Evolutionary conservation across 1,140 invertebrate species (phyloP).

Genomic region (Drosophila melanica): DNA sequence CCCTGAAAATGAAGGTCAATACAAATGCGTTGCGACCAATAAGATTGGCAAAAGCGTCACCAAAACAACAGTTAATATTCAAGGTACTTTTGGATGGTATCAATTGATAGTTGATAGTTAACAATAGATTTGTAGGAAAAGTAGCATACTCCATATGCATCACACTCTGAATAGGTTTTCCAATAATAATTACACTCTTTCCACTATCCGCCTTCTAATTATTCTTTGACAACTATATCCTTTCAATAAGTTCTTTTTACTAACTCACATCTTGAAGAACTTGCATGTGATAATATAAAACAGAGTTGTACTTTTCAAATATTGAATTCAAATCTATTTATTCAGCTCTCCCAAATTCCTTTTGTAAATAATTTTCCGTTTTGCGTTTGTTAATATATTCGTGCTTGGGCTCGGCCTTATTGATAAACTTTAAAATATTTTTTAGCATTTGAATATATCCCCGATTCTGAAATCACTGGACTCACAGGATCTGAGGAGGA

Average conservation of each 20-base stretch:
- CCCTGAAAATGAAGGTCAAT: conserved; percentile 95
- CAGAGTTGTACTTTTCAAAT: conserved; percentile 16
- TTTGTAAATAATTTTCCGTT: conserved; percentile 67
- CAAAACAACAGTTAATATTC: conserved; percentile 91
- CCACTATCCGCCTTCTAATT: conserved; percentile 24
- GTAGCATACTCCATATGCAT: conserved; percentile 60
- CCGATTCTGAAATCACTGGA: conserved; percentile 92
- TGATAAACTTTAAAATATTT: conserved; percentile 67
- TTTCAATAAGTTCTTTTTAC: conserved; percentile 41
- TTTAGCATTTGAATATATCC: conserved; percentile 96
- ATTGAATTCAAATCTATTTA: conserved; percentile 22
- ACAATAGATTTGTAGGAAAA: conserved; percentile 28
- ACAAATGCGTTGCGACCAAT: conserved; percentile 93
- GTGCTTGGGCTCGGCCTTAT: conserved; percentile 30
- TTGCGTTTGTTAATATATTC: conserved; percentile 23
- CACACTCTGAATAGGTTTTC: conserved; percentile 53
- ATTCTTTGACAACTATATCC: conserved; percentile 29
- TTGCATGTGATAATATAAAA: conserved; percentile 60
- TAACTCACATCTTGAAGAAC: conserved; percentile 47
- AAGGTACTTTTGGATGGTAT: conserved; percentile 87
- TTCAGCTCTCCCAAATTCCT: conserved; percentile 14
- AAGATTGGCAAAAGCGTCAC: conserved; percentile 93
- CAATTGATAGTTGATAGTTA: conserved; percentile 53
- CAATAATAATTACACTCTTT: conserved; percentile 61
- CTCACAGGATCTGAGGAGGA: conserved; percentile 91